Base-by-base conservation (phyloP, 2,113 vertebrate genomes). In the Brachyhypopomus gauderio region DNA sequence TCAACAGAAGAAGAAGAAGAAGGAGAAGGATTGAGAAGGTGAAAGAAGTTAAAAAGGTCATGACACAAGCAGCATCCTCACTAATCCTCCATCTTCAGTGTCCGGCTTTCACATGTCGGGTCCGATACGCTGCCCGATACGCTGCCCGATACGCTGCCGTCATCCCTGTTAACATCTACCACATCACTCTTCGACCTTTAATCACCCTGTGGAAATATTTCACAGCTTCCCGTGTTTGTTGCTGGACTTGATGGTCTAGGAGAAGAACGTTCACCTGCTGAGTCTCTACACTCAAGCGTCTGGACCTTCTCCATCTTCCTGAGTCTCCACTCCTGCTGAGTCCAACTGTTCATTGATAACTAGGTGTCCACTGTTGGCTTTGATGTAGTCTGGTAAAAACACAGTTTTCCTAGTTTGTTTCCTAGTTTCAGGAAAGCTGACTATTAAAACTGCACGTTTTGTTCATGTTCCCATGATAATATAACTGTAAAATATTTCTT, bases 1-100 rank as follows among this genome's bases (percentile, higher is more conserved):
- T 67, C 41, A 22, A 73, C 17, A 55, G 45, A 63, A 34, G n/a
- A 25, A 78, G 45, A 56, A 58, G 41, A 36, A 72, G 64, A 59
- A 59, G 72, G 60, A 79, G 63, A 73, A 75, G n/a, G 9, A 36
- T 9, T 41, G 34, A n/a, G 66, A 36, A 38, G 22, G 16, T 23
- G 19, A 17, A 19, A 5, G 30, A 30, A 30, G 30, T 2, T 30
- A 30, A 30, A 30, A 30, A 30, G 30, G 1, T 1, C 30, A 30
- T 30, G 30, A 30, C 30, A 77, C 9, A 17, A 48, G 34, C 11
- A 20, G 3, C 4, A 20, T 52, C 12, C 45, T 19, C 6, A 69
- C 25, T 67, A 67, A 67, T 67, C 19, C 4, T 70, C 20, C 8
- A 41, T 70, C 66, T 70, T 70, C 34, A 22, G 3, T 3, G 1